phyloP scores from a whole-genome alignment of 2,797 vertebrate species.

The Gymnothorax javanicus region DNA sequence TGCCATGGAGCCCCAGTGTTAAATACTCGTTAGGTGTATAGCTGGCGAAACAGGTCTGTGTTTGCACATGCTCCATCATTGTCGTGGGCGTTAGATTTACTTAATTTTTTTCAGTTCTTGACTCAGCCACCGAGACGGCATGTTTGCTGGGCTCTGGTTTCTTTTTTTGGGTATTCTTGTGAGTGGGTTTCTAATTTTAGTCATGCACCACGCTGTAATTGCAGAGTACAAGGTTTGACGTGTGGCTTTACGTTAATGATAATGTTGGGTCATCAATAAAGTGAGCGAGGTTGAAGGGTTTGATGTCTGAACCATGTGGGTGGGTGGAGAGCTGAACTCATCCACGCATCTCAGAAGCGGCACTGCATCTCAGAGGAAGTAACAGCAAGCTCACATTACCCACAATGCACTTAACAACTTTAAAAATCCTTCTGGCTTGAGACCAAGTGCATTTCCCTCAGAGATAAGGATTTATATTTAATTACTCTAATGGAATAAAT shows the following conservation, averaged over 20 bases:
- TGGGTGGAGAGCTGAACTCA: conserved; percentile 25
- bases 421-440: conserved; percentile 25
- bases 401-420: conserved; percentile 27
- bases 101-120: conserved; percentile 47
- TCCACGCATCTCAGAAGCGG: conserved; percentile 37
- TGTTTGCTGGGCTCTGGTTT: conserved; percentile 53
- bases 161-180: conserved; percentile 54
- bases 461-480: not conserved
- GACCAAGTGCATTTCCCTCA: not conserved
- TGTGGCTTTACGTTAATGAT: conserved; percentile 65
- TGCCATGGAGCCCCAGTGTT: not conserved
- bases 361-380: conserved; percentile 31
- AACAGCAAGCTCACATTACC: conserved; percentile 26
- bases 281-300: conserved; percentile 61
- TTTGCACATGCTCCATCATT: conserved; percentile 47
- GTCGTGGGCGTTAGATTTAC: conserved; percentile 47
- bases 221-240: conserved; percentile 56
- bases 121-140: conserved; percentile 56
- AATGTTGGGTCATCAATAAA: conserved; percentile 69
- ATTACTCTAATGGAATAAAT: not conserved
- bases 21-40: not conserved
- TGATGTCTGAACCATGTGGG: conserved; percentile 55
- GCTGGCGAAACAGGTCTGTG: not conserved
- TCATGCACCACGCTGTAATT: conserved; percentile 61
- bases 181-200: conserved; percentile 72